Conservation (phyloP, 2,113 vertebrate species). For the Athene cunicularia region DNA sequence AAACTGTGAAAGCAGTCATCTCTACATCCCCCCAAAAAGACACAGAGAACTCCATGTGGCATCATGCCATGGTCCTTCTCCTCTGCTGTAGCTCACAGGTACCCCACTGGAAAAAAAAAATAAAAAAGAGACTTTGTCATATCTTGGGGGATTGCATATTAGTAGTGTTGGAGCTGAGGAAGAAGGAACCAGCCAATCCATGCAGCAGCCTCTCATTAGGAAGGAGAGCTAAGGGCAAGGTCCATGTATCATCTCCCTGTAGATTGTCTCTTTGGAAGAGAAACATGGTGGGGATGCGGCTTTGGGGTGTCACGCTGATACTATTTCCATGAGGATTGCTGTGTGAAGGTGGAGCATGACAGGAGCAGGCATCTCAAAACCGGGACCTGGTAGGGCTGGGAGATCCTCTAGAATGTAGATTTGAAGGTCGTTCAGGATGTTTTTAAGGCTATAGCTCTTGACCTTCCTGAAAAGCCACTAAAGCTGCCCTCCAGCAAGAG, state of each 20-base stretch:
- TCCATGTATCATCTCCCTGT: neutral
- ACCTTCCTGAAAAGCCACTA: neutral
- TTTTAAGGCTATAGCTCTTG: neutral
- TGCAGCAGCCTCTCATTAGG: neutral
- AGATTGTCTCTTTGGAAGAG: neutral
- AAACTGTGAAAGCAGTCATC: neutral
- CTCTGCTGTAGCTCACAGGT: rapidly evolving
- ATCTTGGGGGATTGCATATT: neutral
- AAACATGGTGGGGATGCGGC: neutral
- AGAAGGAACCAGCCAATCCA: neutral
- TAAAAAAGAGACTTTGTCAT: rapidly evolving
- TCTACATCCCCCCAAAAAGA: neutral
- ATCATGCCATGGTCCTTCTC: neutral
- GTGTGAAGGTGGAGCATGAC: neutral
- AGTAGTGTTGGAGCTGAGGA: neutral
- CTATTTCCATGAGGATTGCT: rapidly evolving
- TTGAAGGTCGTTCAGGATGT: neutral
- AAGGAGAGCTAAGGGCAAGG: neutral
- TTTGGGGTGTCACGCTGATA: rapidly evolving
- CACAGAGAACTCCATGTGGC: neutral
- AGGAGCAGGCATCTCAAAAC: neutral
- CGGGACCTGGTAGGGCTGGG: neutral
- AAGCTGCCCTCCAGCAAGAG: neutral
- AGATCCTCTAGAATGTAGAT: neutral
- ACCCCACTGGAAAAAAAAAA: too few relatives aligned